Evolutionary conservation across 2,113 vertebrate genomes (phyloP), one percentile per base, ranked within the genome.

Genomic region (Lontra canadensis): DNA sequence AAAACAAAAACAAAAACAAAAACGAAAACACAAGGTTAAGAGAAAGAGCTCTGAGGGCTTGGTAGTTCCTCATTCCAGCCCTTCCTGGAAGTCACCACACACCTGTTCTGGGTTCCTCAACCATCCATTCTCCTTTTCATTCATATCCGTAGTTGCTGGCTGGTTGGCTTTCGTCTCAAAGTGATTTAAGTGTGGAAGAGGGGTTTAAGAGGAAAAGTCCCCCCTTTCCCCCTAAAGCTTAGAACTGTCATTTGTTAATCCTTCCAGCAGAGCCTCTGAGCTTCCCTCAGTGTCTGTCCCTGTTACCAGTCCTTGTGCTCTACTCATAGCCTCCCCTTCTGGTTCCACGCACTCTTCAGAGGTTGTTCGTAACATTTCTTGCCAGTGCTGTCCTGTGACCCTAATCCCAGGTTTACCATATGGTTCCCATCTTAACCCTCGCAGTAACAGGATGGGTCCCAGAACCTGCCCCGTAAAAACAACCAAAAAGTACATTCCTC

Each of bases 271-370:
- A 91, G 79, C 36, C 6, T 5, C 8, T 5, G 13, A 31, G 61
- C 79, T 3, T 39, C n/a, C 79, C n/a, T 61, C 4, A 11, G n/a
- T 8, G 39, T 59, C 79, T 79, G 39, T 34, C 25, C 34, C n/a
- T 12, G n/a, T 39, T 21, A 42, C 0, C 0, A 21, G 39, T 49
- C 65, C 21, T 65, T 34, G 29, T 0, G 2, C 23, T 42, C 39
- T n/a, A 25, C 4, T 7, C 47, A 23, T 1, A 18, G 36, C 20
- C 12, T 67, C 55, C 47, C 34, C 52, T 26, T 52, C 26, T 1
- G 52, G 34, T 29, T 55, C 49, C 49, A 15, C 74, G 29, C 34
- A 52, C 9, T 20, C 44, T n/a, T 34, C 12, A 34, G 84, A 39
- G 3, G 15, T 34, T 39, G 8, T 71, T 80, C 29, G 6, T 31